Base-by-base conservation (phyloP, 2,888 invertebrate species). In the Apamea sordens region DNA sequence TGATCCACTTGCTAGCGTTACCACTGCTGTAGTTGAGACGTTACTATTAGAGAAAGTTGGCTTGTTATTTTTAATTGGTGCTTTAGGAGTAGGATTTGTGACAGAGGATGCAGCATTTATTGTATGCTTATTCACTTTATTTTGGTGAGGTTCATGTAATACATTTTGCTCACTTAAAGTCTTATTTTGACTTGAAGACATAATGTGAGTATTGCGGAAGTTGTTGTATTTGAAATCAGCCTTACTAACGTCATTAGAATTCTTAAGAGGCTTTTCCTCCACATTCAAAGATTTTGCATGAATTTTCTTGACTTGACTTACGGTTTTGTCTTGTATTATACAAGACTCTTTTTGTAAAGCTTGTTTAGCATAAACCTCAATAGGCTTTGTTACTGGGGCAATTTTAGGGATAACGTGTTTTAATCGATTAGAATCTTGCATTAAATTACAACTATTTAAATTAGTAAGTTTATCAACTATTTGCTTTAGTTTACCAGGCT, bases 331-430 rank as follows among this genome's bases (percentile, higher is more conserved):
- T 24, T 53, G 41, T n/a, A 53, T n/a, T 3, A 15, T 18, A 32
- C 0, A 28, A 28, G 67, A 21, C 15, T 64, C 73, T 59, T 71
- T 76, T 50, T 71, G 70, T 59, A n/a, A 47, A 53, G 28, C 13
- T 73, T 44, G 50, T 41, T 75, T 72, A 67, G 18, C 36, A 75
- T 8, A 21, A 75, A 59, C 6, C 47, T 76, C 56, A 11, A 53
- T 56, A 36, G 72, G 7, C 13, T 71, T 79, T 8, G 53, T 24
- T 13, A 15, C 41, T n/a, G 41, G 13, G 24, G 47, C 1, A 36
- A 2, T n/a, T 79, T 78, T 78, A 44, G 82, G 36, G 67, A 56
- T 56, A 36, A 28, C n/a, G 1, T 50, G 41, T 75, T 75, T 84
- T 50, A 24, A 15, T 63, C 6, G 65, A 50, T 44, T n/a, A 7